phyloP scores from a whole-genome alignment of 2,797 vertebrate species.

The Zenarchopterus dispar region DNA sequence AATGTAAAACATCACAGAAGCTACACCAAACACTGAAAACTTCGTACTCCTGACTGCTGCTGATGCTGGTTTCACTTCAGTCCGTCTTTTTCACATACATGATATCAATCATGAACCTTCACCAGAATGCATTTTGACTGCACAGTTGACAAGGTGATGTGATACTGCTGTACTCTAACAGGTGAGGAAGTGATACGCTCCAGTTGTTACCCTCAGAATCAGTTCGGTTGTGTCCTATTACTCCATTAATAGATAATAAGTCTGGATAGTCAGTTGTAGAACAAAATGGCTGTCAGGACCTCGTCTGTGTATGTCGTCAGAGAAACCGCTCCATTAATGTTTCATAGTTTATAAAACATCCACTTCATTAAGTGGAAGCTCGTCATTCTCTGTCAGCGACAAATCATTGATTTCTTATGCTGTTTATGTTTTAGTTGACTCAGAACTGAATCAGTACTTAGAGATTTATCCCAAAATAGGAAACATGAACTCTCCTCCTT shows the following conservation, averaged over 20 bases:
- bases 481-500: no score
- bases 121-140: conserved; percentile 51
- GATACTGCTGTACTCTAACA: conserved; percentile 52
- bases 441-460: no score
- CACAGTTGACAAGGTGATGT: conserved; percentile 43
- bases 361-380: conserved; percentile 52
- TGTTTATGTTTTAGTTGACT: no score
- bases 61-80: conserved; percentile 39
- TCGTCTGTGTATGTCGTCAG: conserved; percentile 38
- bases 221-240: conserved; percentile 65
- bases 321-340: conserved; percentile 56
- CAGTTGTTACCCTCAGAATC: conserved; percentile 58
- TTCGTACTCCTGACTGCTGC: neutral
- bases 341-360: conserved; percentile 75
- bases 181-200: conserved; percentile 61
- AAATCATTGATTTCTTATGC: no score
- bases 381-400: neutral
- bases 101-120: conserved; percentile 51
- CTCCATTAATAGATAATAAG: conserved; percentile 76
- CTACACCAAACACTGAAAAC: no score
- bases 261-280: conserved; percentile 48
- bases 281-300: conserved; percentile 56
- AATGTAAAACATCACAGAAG: no score
- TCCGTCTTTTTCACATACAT: conserved; percentile 26
- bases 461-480: no score